Evolutionary conservation across 2,113 vertebrate genomes (phyloP).

Genomic region (Origma solitaria): DNA sequence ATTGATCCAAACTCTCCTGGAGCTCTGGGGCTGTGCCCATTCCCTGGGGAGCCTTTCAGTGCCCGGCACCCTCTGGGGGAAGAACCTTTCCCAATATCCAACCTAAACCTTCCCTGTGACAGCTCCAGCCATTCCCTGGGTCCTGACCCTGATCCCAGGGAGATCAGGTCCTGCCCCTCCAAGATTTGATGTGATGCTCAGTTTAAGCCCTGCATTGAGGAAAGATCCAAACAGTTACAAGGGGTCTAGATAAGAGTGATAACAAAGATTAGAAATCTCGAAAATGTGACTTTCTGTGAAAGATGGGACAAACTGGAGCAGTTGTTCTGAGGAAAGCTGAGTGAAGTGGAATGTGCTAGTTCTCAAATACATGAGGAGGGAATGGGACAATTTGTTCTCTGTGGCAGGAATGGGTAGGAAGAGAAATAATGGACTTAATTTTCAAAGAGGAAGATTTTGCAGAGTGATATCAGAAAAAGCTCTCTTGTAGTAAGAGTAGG

Average conservation of each 20-base stretch:
- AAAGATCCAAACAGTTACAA: background rate
- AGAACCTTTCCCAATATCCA: background rate
- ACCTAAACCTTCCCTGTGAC: background rate
- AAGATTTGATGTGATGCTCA: background rate
- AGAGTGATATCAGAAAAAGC: background rate
- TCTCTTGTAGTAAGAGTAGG: background rate
- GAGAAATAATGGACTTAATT: background rate
- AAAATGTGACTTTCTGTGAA: background rate
- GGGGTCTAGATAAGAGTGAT: background rate
- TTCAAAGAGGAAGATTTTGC: background rate
- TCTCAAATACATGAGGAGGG: background rate
- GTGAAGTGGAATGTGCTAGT: background rate
- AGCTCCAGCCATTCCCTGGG: rapidly evolving
- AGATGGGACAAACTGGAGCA: background rate
- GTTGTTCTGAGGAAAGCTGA: background rate
- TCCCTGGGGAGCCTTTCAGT: background rate
- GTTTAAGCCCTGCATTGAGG: background rate
- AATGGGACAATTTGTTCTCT: background rate
- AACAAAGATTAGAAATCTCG: background rate
- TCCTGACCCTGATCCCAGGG: background rate
- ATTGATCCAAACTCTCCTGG: rapidly evolving
- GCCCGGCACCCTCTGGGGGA: background rate
- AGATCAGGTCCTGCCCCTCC: background rate
- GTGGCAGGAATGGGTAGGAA: background rate
- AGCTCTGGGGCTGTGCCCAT: background rate